Percentiles rank a stretch among this genome's conserved stretches.
Evolutionary conservation across 2,888 invertebrate genomes (phyloP).

Genomic region (Syritta pipiens): DNA sequence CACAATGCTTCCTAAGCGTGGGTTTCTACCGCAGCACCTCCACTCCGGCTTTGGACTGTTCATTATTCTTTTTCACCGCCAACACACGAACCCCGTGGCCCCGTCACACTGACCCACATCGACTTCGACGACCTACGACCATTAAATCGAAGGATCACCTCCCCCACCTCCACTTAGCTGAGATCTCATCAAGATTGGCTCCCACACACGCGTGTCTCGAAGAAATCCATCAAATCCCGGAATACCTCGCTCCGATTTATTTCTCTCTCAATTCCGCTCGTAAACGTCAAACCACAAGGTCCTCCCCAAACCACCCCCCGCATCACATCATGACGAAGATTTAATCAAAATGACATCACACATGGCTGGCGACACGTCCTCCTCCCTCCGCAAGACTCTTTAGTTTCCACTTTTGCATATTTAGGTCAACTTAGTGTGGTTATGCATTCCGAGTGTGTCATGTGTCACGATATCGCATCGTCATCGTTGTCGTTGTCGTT

Average conservation of each 20-base stretch:
- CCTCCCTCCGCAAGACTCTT: conserved; percentile 22
- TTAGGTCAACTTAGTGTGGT: conserved; percentile 58
- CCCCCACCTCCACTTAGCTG: too few species aligned
- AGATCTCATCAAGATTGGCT: too few species aligned
- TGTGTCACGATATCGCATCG: conserved; percentile 63
- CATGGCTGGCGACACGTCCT: conserved; percentile 45
- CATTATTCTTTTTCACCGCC: too few species aligned
- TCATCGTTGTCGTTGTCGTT: conserved; percentile 22
- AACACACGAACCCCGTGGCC: too few species aligned
- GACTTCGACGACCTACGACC: too few species aligned
- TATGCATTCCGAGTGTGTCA: conserved; percentile 65
- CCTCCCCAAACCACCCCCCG: not conserved
- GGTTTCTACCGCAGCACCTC: too few species aligned
- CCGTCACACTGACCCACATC: too few species aligned
- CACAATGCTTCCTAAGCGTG: too few species aligned
- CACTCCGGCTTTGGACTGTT: too few species aligned
- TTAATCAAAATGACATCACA: conserved; percentile 50
- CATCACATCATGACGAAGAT: conserved; percentile 12
- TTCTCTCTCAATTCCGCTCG: not conserved
- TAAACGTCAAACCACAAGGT: conserved; percentile 4
- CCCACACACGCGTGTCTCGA: too few species aligned
- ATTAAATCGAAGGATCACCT: too few species aligned
- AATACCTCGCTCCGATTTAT: not conserved
- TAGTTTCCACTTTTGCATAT: conserved; percentile 52
- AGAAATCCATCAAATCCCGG: not conserved